Conservation (phyloP, 2,113 vertebrate species). For the Sapajus apella region DNA sequence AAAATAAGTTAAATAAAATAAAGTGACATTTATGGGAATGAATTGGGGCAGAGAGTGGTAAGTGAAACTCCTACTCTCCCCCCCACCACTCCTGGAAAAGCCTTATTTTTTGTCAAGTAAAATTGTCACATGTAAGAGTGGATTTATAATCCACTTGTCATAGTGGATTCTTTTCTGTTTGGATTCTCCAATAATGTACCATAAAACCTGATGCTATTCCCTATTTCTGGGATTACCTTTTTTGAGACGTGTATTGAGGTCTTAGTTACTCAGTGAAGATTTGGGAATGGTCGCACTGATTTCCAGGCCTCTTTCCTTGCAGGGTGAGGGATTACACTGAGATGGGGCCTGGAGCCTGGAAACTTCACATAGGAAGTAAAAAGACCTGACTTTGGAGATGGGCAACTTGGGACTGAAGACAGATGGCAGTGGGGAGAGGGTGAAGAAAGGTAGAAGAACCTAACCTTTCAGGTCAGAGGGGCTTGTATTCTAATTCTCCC, state of each 20-base stretch:
- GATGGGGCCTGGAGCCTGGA: not conserved
- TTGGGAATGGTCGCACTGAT: not conserved
- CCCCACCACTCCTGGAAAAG: not conserved
- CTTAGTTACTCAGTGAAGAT: not conserved
- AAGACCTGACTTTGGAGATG: not conserved
- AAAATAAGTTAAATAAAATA: too few relatives aligned
- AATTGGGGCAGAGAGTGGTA: not conserved
- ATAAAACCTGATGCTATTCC: not conserved
- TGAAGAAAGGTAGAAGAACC: not conserved
- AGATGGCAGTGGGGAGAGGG: not conserved
- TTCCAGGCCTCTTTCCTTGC: not conserved
- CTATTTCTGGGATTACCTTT: not conserved
- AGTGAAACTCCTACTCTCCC: not conserved
- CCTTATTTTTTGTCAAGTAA: not conserved
- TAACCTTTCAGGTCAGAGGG: not conserved
- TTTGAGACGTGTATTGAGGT: not conserved
- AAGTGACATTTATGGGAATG: not conserved
- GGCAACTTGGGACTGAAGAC: not conserved
- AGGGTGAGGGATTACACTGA: not conserved
- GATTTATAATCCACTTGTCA: not conserved
- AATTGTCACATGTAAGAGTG: not conserved
- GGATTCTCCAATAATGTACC: not conserved
- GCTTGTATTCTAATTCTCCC: not conserved
- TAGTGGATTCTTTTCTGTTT: not conserved
- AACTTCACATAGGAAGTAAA: not conserved